Evolutionary conservation across 2,888 invertebrate genomes (phyloP).

Genomic region (Patella caerulea): DNA sequence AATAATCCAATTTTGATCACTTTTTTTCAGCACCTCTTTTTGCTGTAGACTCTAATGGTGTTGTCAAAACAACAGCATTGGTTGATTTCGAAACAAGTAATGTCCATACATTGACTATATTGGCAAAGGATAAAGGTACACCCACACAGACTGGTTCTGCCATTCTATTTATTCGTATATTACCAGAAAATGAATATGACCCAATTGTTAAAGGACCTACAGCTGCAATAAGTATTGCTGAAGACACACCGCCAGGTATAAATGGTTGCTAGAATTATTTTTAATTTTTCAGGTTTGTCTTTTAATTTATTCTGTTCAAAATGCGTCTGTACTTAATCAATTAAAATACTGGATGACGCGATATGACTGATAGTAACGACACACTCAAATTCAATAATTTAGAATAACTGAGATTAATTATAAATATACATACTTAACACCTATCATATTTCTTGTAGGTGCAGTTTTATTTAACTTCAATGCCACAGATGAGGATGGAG

Average conservation of each 20-base stretch:
- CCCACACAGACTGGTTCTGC: constrained; percentile 40
- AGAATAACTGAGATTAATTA: too few species aligned
- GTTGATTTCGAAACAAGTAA: constrained; percentile 41
- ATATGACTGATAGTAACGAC: too few species aligned
- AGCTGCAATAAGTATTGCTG: constrained; percentile 31
- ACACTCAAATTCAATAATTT: too few species aligned
- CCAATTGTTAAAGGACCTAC: constrained; percentile 40
- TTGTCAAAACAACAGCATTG: constrained; percentile 32
- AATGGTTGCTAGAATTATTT: background rate
- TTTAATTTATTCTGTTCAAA: too few species aligned
- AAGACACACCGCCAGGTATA: constrained; percentile 39
- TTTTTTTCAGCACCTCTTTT: constrained; percentile 12
- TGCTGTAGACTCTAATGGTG: constrained; percentile 25
- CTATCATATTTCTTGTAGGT: too few species aligned
- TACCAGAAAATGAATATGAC: constrained; percentile 43
- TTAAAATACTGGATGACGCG: too few species aligned
- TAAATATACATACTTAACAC: too few species aligned
- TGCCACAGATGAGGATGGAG: constrained; percentile 48
- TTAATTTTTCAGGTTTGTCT: too few species aligned
- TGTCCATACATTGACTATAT: constrained; percentile 39
- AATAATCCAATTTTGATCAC: background rate
- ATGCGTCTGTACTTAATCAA: too few species aligned
- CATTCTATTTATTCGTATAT: constrained; percentile 38
- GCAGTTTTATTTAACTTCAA: background rate
- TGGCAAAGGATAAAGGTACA: constrained; percentile 45